Evolutionary conservation across 2,797 vertebrate species (phyloP).

Genomic region (Nothura maculosa): DNA sequence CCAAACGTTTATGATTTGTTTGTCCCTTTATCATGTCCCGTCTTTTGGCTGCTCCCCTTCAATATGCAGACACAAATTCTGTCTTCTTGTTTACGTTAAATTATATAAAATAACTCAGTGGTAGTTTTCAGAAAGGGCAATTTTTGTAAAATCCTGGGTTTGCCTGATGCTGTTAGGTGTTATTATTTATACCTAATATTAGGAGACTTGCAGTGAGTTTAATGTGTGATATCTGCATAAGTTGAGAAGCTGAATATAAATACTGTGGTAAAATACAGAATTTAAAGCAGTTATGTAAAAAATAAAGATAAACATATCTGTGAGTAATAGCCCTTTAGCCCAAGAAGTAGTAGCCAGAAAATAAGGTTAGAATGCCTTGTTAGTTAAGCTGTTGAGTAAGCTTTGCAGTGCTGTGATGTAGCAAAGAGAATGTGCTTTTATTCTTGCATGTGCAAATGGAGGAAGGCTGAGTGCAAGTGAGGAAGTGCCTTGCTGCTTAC

Average conservation of each 20-base stretch:
- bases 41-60: neutral
- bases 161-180: neutral
- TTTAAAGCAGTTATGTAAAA: neutral
- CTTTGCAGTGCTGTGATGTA: neutral
- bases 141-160: neutral
- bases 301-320: fast-evolving
- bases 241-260: neutral
- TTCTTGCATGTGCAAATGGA: neutral
- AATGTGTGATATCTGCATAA: fast-evolving
- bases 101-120: neutral
- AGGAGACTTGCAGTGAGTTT: neutral
- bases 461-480: neutral
- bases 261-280: neutral
- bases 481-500: neutral
- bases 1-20: neutral
- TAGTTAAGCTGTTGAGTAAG: neutral
- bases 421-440: neutral
- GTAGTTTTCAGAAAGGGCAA: neutral
- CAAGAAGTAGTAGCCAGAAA: neutral
- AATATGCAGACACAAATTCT: neutral
- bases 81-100: neutral
- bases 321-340: neutral
- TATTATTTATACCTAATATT: neutral
- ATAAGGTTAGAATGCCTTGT: neutral
- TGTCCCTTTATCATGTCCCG: fast-evolving